These are phyloP conservation scores for Steinernema carpocapsae DNA, from an alignment of 2,888 invertebrate species.

Conservation along the genomic window DNA sequence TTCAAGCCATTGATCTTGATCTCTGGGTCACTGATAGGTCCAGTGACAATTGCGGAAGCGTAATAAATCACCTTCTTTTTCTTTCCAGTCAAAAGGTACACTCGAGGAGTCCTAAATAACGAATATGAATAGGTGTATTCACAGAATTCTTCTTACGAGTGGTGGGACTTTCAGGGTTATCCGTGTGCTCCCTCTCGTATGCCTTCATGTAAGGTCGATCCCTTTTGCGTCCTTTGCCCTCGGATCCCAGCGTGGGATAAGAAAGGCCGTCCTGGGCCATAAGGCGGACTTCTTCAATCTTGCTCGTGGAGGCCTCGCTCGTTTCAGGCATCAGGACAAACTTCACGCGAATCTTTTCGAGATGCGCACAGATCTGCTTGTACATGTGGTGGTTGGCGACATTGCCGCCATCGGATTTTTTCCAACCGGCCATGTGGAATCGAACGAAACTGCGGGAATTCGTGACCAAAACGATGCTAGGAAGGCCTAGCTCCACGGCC, in stretches of 20 bases:
- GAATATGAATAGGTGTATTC: no score
- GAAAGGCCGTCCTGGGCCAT: constrained; percentile 40
- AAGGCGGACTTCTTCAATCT: constrained; percentile 32
- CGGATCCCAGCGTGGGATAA: constrained; percentile 24
- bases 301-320: constrained; percentile 1
- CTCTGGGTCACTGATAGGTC: no score
- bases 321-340: constrained; percentile 30
- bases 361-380: constrained; percentile 7
- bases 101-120: no score
- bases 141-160: no score
- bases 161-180: no score
- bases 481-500: constrained; percentile 33
- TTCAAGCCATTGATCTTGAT: no score
- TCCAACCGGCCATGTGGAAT: constrained; percentile 38
- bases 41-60: no score
- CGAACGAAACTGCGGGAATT: constrained; percentile 39
- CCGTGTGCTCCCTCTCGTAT: no score
- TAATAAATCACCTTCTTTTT: no score
- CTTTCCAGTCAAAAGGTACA: no score
- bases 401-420: constrained; percentile 38
- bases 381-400: constrained; percentile 38
- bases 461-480: constrained; percentile 38
- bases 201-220: no score
- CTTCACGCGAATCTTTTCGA: constrained; percentile 36
- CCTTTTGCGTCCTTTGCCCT: no score